Conservation (phyloP, 2,797 vertebrate species). For the Oryzias sinensis region DNA sequence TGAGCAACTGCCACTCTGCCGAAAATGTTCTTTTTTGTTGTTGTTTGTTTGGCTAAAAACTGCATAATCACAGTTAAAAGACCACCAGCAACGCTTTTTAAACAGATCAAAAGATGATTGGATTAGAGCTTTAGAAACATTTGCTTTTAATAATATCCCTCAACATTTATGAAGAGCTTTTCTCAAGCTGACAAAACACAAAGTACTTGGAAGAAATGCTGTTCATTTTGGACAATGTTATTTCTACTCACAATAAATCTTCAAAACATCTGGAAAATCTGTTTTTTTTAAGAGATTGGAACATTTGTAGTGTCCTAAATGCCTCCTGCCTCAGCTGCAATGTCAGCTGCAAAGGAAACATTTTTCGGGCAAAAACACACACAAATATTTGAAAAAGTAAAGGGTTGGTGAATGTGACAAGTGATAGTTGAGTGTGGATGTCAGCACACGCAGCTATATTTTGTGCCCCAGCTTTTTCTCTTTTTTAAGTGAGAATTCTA, state of each 20-base stretch:
- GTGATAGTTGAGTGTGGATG: constrained; percentile 47
- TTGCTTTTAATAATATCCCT: constrained; percentile 16
- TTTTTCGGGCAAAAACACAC: constrained; percentile 19
- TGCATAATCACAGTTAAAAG: no score
- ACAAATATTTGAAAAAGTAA: neutral
- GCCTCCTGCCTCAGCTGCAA: neutral
- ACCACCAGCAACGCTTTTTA: no score
- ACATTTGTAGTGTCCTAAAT: constrained; percentile 34
- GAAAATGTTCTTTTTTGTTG: no score
- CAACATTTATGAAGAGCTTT: constrained; percentile 15
- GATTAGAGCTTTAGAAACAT: no score
- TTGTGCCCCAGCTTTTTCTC: constrained; percentile 3
- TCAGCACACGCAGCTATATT: constrained; percentile 24
- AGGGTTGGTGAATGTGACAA: constrained; percentile 26
- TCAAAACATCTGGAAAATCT: constrained; percentile 66
- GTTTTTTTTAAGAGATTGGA: constrained; percentile 45
- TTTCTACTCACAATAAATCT: constrained; percentile 45
- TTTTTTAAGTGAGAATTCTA: constrained; percentile 5
- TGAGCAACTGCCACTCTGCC: no score
- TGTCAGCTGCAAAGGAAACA: constrained; percentile 15
- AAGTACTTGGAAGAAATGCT: constrained; percentile 33
- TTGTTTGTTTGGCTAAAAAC: no score
- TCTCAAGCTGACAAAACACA: constrained; percentile 11
- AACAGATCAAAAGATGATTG: no score
- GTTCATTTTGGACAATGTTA: constrained; percentile 42